Evolutionary conservation across 2,797 vertebrate genomes (phyloP).

Genomic region (Artibeus lituratus): DNA sequence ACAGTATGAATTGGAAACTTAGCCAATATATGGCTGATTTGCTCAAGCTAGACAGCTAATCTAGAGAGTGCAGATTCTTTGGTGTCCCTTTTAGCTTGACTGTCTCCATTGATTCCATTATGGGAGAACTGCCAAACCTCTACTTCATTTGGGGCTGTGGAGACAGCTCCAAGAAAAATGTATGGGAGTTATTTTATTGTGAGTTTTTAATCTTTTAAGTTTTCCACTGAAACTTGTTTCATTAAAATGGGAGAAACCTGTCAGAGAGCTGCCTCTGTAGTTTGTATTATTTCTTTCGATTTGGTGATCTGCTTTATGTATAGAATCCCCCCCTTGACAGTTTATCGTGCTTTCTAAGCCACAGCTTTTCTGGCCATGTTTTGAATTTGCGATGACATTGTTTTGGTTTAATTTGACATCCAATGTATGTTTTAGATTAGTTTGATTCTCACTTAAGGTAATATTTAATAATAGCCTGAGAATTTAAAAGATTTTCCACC

Average conservation of each 20-base stretch:
- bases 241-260: constrained; percentile 79
- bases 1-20: constrained; percentile 36
- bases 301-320: constrained; percentile 79
- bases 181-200: constrained; percentile 74
- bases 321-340: constrained; percentile 48
- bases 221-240: constrained; percentile 81
- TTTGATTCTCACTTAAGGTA: constrained; percentile 75
- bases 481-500: constrained; percentile 69
- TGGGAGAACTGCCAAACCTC: constrained; percentile 49
- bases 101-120: constrained; percentile 24
- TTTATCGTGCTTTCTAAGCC: constrained; percentile 78
- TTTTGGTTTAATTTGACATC: constrained; percentile 79
- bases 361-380: constrained; percentile 75
- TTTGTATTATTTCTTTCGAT: constrained; percentile 74
- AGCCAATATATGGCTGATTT: constrained; percentile 47
- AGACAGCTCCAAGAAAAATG: constrained; percentile 56
- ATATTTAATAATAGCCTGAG: constrained; percentile 69
- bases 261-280: constrained; percentile 76
- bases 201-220: constrained; percentile 81
- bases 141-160: constrained; percentile 2
- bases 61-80: constrained; percentile 45
- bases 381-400: constrained; percentile 79
- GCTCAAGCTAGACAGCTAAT: constrained; percentile 49
- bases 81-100: constrained; percentile 32
- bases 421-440: constrained; percentile 78